Conservation (phyloP, 2,113 vertebrate genomes). For the Aegotheles bennettii region DNA sequence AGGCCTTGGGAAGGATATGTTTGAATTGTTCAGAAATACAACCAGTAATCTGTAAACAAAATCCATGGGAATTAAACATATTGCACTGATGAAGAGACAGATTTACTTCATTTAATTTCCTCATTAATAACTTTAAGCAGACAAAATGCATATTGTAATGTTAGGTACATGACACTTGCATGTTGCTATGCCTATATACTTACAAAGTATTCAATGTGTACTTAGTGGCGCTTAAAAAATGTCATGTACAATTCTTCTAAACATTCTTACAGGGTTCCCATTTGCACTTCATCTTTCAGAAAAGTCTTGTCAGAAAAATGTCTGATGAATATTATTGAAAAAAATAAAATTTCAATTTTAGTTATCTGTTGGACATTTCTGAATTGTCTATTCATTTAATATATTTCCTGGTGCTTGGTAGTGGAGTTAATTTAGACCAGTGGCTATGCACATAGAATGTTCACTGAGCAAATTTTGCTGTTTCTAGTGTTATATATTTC, state of each 20-base stretch:
- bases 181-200: conserved; percentile 83
- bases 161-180: conserved; percentile 84
- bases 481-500: background rate
- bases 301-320: conserved; percentile 79
- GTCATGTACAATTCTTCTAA: conserved; percentile 80
- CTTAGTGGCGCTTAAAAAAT: conserved; percentile 78
- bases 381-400: conserved; percentile 78
- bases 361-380: conserved; percentile 79
- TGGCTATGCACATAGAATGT: conserved; percentile 10
- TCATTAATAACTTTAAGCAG: conserved; percentile 52
- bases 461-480: conserved; percentile 31
- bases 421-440: conserved; percentile 27
- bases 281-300: conserved; percentile 78
- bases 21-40: conserved; percentile 13
- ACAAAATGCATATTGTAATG: conserved; percentile 85
- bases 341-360: conserved; percentile 81
- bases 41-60: background rate
- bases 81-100: conserved; percentile 57
- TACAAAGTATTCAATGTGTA: conserved; percentile 85
- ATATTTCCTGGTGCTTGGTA: background rate
- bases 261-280: conserved; percentile 81
- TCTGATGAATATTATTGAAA: conserved; percentile 76
- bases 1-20: conserved; percentile 53
- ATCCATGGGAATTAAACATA: conserved; percentile 61
- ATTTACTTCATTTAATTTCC: conserved; percentile 50